Percentiles rank a stretch among this genome's conserved stretches.
These are phyloP conservation scores for Rhabdophis nuchalis DNA, from an alignment of 2,797 vertebrate species.

Conservation along the genomic window DNA sequence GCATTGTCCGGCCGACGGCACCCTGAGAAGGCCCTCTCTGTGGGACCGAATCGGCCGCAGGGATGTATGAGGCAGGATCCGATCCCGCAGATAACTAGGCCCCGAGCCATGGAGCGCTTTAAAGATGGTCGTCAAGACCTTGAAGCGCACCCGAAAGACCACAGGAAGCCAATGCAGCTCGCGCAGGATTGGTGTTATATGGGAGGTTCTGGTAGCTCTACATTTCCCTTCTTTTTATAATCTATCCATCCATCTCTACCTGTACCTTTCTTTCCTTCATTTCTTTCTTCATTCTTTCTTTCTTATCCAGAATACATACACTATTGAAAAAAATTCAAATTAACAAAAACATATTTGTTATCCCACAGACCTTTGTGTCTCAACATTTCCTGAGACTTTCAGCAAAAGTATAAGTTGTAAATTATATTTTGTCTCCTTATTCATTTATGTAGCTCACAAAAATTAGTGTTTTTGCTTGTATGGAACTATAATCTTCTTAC, in stretches of 20 bases:
- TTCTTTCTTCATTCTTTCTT: background rate
- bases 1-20: too few relatives aligned
- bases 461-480: background rate
- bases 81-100: too few relatives aligned
- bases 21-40: too few relatives aligned
- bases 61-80: too few relatives aligned
- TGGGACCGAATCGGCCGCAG: too few relatives aligned
- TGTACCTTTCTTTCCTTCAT: background rate
- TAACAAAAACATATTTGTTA: background rate
- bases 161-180: too few relatives aligned
- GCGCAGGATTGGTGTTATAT: too few relatives aligned
- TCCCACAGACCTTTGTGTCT: background rate
- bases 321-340: background rate
- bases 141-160: too few relatives aligned
- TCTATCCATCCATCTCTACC: background rate
- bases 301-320: background rate
- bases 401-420: background rate
- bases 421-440: background rate
- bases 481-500: background rate
- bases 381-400: background rate
- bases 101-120: too few relatives aligned
- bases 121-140: too few relatives aligned
- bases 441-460: background rate
- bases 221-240: background rate
- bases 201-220: too few relatives aligned